Conservation (phyloP, 1,140 invertebrate genomes). For the Drosophila parvula region DNA sequence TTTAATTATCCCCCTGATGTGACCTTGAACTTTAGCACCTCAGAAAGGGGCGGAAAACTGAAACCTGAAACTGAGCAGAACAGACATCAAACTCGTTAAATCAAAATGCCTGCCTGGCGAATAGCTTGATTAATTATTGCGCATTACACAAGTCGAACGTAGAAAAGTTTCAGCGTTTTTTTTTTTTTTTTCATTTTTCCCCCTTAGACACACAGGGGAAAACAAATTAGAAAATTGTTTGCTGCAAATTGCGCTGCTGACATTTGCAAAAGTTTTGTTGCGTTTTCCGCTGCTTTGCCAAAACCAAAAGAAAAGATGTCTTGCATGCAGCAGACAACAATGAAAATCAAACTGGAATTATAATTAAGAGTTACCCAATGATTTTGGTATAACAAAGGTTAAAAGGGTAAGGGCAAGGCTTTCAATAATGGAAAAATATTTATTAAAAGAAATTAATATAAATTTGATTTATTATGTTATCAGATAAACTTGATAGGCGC, state of each 20-base stretch:
- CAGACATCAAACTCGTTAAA: slow-evolving; percentile 55
- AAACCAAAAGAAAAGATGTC: slow-evolving; percentile 46
- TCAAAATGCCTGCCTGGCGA: slow-evolving; percentile 37
- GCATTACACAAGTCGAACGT: slow-evolving; percentile 56
- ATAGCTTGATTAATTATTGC: slow-evolving; percentile 70
- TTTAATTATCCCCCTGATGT: slow-evolving; percentile 42
- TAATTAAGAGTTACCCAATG: slow-evolving; percentile 31
- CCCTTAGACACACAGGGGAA: slow-evolving; percentile 23
- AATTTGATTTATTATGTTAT: neutral
- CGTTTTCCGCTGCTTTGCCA: slow-evolving; percentile 14
- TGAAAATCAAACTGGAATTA: slow-evolving; percentile 17
- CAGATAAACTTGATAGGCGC: neutral
- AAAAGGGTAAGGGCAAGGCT: slow-evolving; percentile 5
- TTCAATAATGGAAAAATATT: neutral
- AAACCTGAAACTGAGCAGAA: slow-evolving; percentile 11
- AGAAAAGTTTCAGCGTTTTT: slow-evolving; percentile 28
- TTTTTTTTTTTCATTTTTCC: slow-evolving; percentile 1
- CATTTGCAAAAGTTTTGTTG: slow-evolving; percentile 58
- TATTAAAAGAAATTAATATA: neutral
- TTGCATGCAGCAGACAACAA: slow-evolving; percentile 12
- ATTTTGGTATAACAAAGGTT: slow-evolving; percentile 31
- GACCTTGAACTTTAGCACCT: slow-evolving; percentile 70
- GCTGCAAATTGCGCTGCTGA: slow-evolving; percentile 63
- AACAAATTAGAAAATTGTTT: slow-evolving; percentile 71
- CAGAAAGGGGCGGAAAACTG: neutral